Conservation (phyloP, 2,113 vertebrate species). For the Trochalopteron elliotii region DNA sequence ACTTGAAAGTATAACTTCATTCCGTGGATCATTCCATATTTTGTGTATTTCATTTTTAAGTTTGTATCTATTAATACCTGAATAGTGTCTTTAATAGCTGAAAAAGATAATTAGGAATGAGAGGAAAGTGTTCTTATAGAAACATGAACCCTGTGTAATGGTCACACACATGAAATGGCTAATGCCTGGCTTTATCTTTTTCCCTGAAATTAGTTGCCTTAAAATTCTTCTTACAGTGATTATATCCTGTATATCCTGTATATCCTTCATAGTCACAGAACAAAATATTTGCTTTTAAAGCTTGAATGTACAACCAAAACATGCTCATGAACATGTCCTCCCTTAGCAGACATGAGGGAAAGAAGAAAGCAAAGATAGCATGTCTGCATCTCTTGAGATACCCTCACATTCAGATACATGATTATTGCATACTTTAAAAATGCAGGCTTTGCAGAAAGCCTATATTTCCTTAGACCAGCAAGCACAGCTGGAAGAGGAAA, state of each 20-base stretch:
- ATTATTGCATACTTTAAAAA: neutral
- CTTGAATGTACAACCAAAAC: neutral
- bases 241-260: too few relatives aligned
- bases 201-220: neutral
- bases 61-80: neutral
- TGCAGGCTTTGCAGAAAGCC: neutral
- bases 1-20: slow-evolving; percentile 25
- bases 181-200: neutral
- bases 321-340: neutral
- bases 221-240: neutral
- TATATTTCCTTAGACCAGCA: neutral
- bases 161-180: neutral
- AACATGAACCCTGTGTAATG: neutral
- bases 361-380: neutral
- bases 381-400: neutral
- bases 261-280: neutral
- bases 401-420: neutral
- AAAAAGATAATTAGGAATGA: neutral
- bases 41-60: neutral
- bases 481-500: neutral
- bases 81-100: neutral
- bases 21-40: neutral
- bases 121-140: neutral
- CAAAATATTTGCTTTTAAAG: neutral
- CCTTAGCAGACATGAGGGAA: neutral